phyloP scores from a whole-genome alignment of 2,888 invertebrate genomes.

The Agriotes lineatus region DNA sequence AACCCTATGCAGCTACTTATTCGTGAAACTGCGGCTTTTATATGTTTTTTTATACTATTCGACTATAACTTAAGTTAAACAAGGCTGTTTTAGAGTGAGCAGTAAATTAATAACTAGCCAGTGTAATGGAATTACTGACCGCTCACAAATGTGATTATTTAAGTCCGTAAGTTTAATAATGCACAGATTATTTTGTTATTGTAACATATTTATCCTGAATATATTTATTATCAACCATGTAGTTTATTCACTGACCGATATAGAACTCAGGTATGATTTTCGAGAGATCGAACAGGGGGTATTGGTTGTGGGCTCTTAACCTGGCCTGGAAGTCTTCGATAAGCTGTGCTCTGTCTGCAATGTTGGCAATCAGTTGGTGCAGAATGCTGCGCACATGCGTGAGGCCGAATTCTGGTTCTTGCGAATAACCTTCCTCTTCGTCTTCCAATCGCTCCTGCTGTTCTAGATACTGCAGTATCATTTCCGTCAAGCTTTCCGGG shows the following conservation, averaged over 20 bases:
- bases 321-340: conserved; percentile 54
- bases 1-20: neutral
- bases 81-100: neutral
- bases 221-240: conserved; percentile 15
- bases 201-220: conserved; percentile 13
- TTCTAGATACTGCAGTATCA: conserved; percentile 44
- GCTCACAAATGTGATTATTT: conserved; percentile 10
- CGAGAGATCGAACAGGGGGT: conserved; percentile 53
- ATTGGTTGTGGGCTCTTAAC: conserved; percentile 56
- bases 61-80: conserved; percentile 1
- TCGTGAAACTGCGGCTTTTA: neutral
- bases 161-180: neutral
- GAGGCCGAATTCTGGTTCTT: neutral
- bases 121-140: too few species aligned
- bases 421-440: conserved; percentile 25
- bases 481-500: conserved; percentile 35
- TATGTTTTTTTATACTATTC: neutral
- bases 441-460: conserved; percentile 27
- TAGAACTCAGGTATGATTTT: conserved; percentile 55
- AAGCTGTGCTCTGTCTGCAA: conserved; percentile 53
- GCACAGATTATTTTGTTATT: conserved; percentile 25
- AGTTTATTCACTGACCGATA: conserved; percentile 51
- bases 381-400: conserved; percentile 47
- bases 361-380: conserved; percentile 53
- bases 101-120: neutral